Evolutionary conservation across 2,797 vertebrate genomes (phyloP).

Genomic region (Alexandromys oeconomus): DNA sequence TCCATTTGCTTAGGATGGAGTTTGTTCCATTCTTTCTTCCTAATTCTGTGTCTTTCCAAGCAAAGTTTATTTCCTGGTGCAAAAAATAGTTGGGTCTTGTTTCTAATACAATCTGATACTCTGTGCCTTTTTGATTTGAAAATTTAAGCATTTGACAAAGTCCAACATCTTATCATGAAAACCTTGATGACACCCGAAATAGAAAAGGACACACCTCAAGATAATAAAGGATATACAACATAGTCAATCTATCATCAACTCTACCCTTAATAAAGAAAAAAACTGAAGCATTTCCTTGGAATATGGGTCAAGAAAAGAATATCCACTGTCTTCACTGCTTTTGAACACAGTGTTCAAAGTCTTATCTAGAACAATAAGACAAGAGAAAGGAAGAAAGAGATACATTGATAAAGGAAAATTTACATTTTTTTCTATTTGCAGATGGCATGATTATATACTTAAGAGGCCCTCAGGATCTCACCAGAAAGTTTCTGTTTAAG

Average conservation of each 20-base stretch:
- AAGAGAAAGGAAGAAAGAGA: not conserved
- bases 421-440: not conserved
- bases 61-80: not conserved
- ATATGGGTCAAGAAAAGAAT: not conserved
- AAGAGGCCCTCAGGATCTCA: not conserved
- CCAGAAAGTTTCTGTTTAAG: not conserved
- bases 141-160: not conserved
- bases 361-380: not conserved
- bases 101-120: not conserved
- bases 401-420: too few relatives aligned
- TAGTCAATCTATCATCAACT: not conserved
- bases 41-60: not conserved
- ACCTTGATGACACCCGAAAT: not conserved
- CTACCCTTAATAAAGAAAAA: not conserved
- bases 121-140: not conserved
- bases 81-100: not conserved
- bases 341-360: not conserved
- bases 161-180: not conserved
- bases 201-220: not conserved
- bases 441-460: not conserved
- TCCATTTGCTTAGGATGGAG: not conserved
- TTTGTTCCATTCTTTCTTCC: not conserved
- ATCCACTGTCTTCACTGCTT: not conserved
- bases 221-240: not conserved
- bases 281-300: not conserved